Base-by-base conservation (phyloP, 1,140 invertebrate species). In the Leptoteleia sp. region DNA sequence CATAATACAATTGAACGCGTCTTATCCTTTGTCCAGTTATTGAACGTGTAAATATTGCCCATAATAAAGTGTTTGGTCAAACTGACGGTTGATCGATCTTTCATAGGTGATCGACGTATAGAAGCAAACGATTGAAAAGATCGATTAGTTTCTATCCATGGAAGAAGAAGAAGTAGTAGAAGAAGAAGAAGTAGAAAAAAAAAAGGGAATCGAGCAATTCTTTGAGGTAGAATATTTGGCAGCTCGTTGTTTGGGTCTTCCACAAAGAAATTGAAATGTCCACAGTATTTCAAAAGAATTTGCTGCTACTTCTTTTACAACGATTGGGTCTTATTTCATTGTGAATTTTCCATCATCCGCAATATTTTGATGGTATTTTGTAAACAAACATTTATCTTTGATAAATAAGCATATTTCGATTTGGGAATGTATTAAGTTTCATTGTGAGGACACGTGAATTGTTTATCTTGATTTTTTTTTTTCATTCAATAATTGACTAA, bases 11-110 rank as follows among this genome's bases (percentile, higher is more conserved):
- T 4, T 13, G 22, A 61, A 33, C 27, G 8, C 50, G 37, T 45
- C 55, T 47, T 25, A 12, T 12, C 11, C 42, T 35, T 48, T 62
- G 57, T 48, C 12, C 11, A 13, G 11, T 52, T 37, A 52, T n/a
- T 54, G 13, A 38, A 65, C 35, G 47, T 19, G 61, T 65, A 65
- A 65, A 65, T 29, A 65, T 52, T 52, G 54, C 54, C 54, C 37
- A n/a, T n/a, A n/a, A 65, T 52, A 43, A 52, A 31, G 11, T 3
- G 16, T 65, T 13, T 19, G 29, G 17, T 35, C 3, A 33, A 52
- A 65, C 19, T 40, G 57, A 37, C 27, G 7, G 11, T 27, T 64
- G 59, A 64, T 38, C 15, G 45, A 47, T 37, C n/a, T 13, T 13
- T n/a, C n/a, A n/a, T n/a, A n/a, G n/a, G n/a, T n/a, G n/a, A n/a